Conservation (phyloP, 2,888 invertebrate genomes). For the Netelia melanura region DNA sequence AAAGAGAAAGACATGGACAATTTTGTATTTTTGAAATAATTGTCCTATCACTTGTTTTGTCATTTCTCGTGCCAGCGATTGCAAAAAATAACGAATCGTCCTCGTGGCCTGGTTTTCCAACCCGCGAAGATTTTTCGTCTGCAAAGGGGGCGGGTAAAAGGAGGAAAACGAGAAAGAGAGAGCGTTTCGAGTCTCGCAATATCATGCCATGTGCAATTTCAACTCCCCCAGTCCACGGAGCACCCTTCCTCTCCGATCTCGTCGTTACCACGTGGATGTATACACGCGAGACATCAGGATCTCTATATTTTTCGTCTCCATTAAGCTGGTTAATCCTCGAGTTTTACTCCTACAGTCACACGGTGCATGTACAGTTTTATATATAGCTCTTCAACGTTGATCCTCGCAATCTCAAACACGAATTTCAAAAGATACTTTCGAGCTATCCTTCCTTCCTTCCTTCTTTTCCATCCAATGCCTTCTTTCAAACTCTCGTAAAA, state of each 20-base stretch:
- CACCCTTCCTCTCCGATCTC: constrained; percentile 4
- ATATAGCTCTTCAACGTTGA: constrained; percentile 38
- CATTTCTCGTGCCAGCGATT: too few species aligned
- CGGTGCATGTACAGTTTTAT: not conserved
- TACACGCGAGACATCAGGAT: constrained; percentile 23
- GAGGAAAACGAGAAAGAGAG: constrained; percentile 4
- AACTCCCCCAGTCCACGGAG: too few species aligned
- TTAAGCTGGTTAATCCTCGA: constrained; percentile 52
- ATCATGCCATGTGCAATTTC: constrained; percentile 49
- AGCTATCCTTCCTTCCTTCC: not conserved
- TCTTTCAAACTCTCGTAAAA: not conserved
- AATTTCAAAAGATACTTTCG: constrained; percentile 16
- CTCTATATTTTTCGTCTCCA: constrained; percentile 41
- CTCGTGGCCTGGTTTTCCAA: not conserved
- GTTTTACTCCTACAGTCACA: constrained; percentile 31
- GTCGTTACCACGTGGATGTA: constrained; percentile 47
- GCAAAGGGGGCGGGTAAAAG: not conserved
- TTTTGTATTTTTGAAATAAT: too few species aligned
- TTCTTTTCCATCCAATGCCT: not conserved
- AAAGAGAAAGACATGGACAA: too few species aligned
- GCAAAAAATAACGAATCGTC: too few species aligned
- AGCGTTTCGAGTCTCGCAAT: constrained; percentile 55
- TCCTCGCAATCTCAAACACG: constrained; percentile 37
- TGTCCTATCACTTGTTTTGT: too few species aligned
- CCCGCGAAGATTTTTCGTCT: constrained; percentile 20